A percentile compares a stretch with the other conserved stretches of the same genome.
These are phyloP conservation scores for Aproaerema taeniolella DNA, from an alignment of 2,888 invertebrate species.

Conservation along the genomic window DNA sequence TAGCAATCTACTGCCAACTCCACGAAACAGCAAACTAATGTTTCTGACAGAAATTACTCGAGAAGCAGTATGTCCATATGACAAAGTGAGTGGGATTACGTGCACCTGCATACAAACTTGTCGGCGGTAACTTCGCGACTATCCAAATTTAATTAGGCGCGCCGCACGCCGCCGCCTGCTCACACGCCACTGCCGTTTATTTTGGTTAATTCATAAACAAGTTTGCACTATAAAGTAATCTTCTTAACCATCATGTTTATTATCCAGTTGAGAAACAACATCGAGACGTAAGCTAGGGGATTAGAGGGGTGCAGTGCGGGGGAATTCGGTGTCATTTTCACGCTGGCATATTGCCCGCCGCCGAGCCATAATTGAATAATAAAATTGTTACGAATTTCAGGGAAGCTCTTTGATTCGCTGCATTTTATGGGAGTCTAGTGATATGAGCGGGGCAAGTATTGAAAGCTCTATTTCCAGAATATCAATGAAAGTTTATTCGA, in stretches of 20 bases:
- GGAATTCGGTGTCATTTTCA: constrained; percentile 54
- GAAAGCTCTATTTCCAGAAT: too few relatives aligned
- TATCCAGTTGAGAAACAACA: constrained; percentile 39
- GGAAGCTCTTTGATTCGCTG: constrained; percentile 43
- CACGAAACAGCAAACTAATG: constrained; percentile 31
- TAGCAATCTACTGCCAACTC: constrained; percentile 21
- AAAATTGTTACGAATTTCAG: constrained; percentile 54
- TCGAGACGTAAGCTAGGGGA: constrained; percentile 38
- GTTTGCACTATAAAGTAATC: constrained; percentile 46
- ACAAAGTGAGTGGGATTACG: constrained; percentile 29
- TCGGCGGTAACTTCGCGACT: constrained; percentile 31
- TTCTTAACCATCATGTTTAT: constrained; percentile 51
- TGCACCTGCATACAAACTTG: constrained; percentile 43
- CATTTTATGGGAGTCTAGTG: too few relatives aligned
- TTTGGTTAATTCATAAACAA: constrained; percentile 51
- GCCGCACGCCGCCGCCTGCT: constrained; percentile 18
- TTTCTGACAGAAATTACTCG: constrained; percentile 31
- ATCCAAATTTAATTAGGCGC: constrained; percentile 56
- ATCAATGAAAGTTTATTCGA: too few relatives aligned
- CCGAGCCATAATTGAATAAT: constrained; percentile 59
- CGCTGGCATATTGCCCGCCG: constrained; percentile 53
- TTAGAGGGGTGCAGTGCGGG: constrained; percentile 26
- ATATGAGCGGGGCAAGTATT: too few relatives aligned
- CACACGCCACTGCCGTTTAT: constrained; percentile 29
- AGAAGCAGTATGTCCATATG: constrained; percentile 28